phyloP scores from a whole-genome alignment of 2,888 invertebrate species.

The Elgonia sp. region DNA sequence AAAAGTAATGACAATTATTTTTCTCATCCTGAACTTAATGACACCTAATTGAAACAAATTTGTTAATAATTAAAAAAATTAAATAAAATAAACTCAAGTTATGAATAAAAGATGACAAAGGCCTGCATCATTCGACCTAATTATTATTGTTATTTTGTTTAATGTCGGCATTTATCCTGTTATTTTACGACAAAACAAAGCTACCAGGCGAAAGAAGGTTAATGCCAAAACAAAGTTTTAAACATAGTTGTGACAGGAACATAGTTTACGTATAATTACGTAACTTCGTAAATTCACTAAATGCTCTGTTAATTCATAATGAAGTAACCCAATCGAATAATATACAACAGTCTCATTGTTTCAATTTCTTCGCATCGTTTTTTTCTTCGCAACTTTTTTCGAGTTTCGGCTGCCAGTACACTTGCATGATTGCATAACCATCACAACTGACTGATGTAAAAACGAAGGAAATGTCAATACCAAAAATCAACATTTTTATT shows the following conservation, averaged over 20 bases:
- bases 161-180: background rate
- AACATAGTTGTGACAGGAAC: constrained; percentile 15
- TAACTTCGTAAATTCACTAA: constrained; percentile 16
- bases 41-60: background rate
- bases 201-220: constrained; percentile 4
- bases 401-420: too few relatives aligned
- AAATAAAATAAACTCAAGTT: background rate
- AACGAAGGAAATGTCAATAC: constrained; percentile 1
- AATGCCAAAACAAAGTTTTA: constrained; percentile 28
- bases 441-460: background rate
- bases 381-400: background rate
- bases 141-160: background rate
- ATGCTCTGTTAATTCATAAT: constrained; percentile 9
- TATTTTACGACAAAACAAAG: background rate
- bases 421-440: too few relatives aligned
- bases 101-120: too few relatives aligned
- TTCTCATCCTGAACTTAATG: too few relatives aligned
- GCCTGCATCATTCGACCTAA: background rate
- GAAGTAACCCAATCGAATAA: background rate
- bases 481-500: background rate
- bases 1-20: too few relatives aligned
- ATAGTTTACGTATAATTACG: constrained; percentile 17
- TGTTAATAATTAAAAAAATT: background rate
- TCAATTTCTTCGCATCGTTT: background rate
- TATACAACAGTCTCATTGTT: background rate